A percentile compares a stretch with the other conserved stretches of the same genome.
Evolutionary conservation across 2,888 invertebrate species (phyloP).

Genomic region (Calliopum simillimum): DNA sequence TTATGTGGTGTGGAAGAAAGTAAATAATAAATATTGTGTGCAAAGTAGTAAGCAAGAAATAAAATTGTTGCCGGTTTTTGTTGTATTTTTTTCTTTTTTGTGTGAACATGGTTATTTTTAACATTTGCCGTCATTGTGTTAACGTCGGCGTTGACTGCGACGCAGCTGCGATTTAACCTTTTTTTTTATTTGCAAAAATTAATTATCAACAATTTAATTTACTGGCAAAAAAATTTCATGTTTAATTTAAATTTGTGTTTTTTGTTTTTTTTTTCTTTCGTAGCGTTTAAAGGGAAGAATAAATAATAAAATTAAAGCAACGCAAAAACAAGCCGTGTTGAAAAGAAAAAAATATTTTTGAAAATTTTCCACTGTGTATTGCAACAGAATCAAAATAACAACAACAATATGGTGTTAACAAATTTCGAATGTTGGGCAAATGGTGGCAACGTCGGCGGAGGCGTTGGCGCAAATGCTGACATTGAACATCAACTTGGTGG

Average conservation of each 20-base stretch:
- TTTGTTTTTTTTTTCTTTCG: no score
- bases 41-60: slow-evolving; percentile 5
- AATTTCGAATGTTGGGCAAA: slow-evolving; percentile 65
- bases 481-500: slow-evolving; percentile 42
- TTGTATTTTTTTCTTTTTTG: slow-evolving; percentile 19
- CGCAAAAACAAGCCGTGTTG: no score
- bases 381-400: slow-evolving; percentile 1
- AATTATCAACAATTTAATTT: no score
- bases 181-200: slow-evolving; percentile 17
- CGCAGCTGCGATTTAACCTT: neutral
- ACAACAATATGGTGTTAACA: slow-evolving; percentile 59
- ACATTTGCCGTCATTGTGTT: slow-evolving; percentile 53
- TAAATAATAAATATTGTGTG: slow-evolving; percentile 40
- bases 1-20: slow-evolving; percentile 47
- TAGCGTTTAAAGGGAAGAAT: no score
- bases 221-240: no score
- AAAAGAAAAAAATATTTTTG: slow-evolving; percentile 36
- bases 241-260: no score
- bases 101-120: slow-evolving; percentile 55
- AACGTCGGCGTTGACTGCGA: neutral
- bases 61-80: slow-evolving; percentile 14
- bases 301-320: no score
- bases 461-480: slow-evolving; percentile 37
- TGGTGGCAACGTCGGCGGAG: slow-evolving; percentile 48
- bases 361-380: slow-evolving; percentile 51